These are phyloP conservation scores for Brassicogethes aeneus DNA, from an alignment of 2,888 invertebrate species.

Conservation along the genomic window DNA sequence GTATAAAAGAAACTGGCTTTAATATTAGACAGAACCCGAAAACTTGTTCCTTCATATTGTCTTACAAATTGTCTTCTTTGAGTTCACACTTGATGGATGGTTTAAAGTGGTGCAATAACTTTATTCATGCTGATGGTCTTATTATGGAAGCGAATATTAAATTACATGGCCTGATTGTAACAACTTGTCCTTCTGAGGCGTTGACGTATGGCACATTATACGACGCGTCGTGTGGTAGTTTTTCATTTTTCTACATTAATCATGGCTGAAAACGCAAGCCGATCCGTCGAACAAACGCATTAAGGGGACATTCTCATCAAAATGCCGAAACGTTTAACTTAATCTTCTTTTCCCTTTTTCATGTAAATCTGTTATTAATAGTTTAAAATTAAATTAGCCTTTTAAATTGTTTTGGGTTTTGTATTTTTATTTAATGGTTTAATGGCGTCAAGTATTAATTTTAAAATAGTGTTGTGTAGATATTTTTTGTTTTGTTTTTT, in stretches of 20 bases:
- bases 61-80: neutral
- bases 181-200: slow-evolving; percentile 23
- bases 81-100: slow-evolving; percentile 15
- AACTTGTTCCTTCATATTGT: neutral
- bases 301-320: neutral
- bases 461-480: too few species aligned
- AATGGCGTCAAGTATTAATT: too few species aligned
- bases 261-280: slow-evolving; percentile 13
- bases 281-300: neutral
- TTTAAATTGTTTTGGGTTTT: too few species aligned
- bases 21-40: too few species aligned
- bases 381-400: too few species aligned
- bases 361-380: too few species aligned
- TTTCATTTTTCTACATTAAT: slow-evolving; percentile 24
- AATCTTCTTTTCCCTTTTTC: too few species aligned
- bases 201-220: slow-evolving; percentile 21
- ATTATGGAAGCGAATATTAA: slow-evolving; percentile 22
- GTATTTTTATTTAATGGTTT: too few species aligned
- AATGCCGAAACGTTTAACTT: too few species aligned
- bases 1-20: too few species aligned
- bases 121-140: slow-evolving; percentile 22
- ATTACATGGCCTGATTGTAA: slow-evolving; percentile 23
- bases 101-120: slow-evolving; percentile 21
- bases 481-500: too few species aligned
- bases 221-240: slow-evolving; percentile 21